Conservation (phyloP, 2,113 vertebrate genomes). For the Phyllostomus hastatus region DNA sequence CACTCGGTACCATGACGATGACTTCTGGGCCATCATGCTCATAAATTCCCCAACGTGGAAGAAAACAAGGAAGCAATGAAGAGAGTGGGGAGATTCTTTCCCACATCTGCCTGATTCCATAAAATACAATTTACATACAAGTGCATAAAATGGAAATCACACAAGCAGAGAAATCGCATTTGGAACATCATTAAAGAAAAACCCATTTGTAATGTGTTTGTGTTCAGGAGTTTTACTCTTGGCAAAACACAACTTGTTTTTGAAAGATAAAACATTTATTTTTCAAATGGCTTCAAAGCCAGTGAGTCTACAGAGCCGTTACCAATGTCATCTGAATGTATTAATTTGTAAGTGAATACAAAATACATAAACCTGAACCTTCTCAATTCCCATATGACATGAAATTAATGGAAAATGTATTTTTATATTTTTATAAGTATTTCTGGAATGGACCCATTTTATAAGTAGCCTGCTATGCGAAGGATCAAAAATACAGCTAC, state of each 20-base stretch:
- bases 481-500: neutral
- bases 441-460: neutral
- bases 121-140: neutral
- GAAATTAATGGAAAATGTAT: neutral
- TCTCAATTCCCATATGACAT: neutral
- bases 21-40: neutral
- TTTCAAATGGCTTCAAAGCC: slow-evolving; percentile 37
- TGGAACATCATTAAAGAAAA: slow-evolving; percentile 25
- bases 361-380: neutral
- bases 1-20: neutral
- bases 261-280: slow-evolving; percentile 29
- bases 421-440: neutral
- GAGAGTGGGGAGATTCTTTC: neutral
- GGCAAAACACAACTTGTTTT: neutral
- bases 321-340: neutral
- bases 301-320: neutral
- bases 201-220: slow-evolving; percentile 10
- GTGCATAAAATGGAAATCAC: neutral
- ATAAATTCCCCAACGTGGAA: neutral
- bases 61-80: neutral
- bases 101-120: neutral
- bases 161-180: neutral
- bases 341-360: neutral
- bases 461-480: neutral
- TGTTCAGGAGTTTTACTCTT: slow-evolving; percentile 33